Conservation (phyloP, 2,888 invertebrate genomes). For the Melipona bicolor region DNA sequence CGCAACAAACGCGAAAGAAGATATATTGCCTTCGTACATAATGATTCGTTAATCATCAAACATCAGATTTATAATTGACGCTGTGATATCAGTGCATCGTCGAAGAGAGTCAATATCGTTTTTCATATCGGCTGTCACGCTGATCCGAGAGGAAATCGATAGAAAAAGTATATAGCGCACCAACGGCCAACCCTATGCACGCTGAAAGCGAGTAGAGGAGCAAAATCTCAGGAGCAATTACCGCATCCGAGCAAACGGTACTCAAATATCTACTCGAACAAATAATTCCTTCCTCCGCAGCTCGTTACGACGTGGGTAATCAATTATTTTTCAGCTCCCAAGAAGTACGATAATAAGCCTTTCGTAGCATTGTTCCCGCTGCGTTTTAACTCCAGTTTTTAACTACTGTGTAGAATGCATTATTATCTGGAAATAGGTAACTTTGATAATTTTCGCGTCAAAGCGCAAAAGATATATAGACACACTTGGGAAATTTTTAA, state of each 20-base stretch:
- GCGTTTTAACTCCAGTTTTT: not conserved
- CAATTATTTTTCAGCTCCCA: not conserved
- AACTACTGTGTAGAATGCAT: not conserved
- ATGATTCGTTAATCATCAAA: not conserved
- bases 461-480: not conserved
- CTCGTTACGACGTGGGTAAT: not conserved
- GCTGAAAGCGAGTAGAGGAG: no score
- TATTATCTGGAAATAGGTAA: not conserved
- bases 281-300: not conserved
- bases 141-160: no score
- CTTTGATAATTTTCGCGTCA: not conserved
- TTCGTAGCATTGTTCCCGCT: not conserved
- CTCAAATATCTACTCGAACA: not conserved
- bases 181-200: not conserved
- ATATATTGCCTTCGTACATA: not conserved
- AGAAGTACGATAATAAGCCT: conserved; percentile 8
- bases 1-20: not conserved
- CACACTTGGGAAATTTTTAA: not conserved
- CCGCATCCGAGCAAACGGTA: not conserved
- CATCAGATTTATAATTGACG: not conserved
- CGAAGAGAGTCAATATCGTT: not conserved
- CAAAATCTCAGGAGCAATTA: not conserved
- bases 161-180: no score
- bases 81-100: not conserved
- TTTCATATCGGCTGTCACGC: no score